Conservation (phyloP, 2,113 vertebrate genomes). For the Dissostichus mawsoni region DNA sequence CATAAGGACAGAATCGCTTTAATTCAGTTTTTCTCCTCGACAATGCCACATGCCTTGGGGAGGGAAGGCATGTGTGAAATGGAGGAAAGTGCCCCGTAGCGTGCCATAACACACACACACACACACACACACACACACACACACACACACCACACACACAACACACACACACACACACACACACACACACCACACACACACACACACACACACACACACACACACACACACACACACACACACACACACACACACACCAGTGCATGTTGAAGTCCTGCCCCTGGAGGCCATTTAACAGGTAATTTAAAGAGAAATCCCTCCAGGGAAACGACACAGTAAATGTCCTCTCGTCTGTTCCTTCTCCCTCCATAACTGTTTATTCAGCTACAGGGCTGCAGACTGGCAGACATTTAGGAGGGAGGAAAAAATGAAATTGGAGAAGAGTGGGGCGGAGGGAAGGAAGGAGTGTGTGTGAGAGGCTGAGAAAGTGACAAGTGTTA, state of each 20-base stretch:
- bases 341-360: slow-evolving; percentile 65
- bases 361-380: slow-evolving; percentile 69
- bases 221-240: slow-evolving; percentile 53
- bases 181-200: slow-evolving; percentile 53
- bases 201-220: slow-evolving; percentile 57
- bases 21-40: slow-evolving; percentile 55
- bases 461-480: slow-evolving; percentile 5
- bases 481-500: slow-evolving; percentile 68
- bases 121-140: slow-evolving; percentile 45
- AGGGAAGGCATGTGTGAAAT: slow-evolving; percentile 77
- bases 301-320: slow-evolving; percentile 82
- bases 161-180: slow-evolving; percentile 44
- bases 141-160: slow-evolving; percentile 39
- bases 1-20: slow-evolving; percentile 77
- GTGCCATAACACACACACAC: slow-evolving; percentile 51
- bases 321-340: slow-evolving; percentile 73
- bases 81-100: slow-evolving; percentile 67
- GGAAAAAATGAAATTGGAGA: slow-evolving; percentile 37
- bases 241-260: slow-evolving; percentile 43
- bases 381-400: slow-evolving; percentile 67
- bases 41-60: slow-evolving; percentile 64
- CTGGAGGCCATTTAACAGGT: slow-evolving; percentile 83
- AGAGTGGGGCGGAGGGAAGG: slow-evolving; percentile 16
- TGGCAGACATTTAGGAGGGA: slow-evolving; percentile 61
- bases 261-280: slow-evolving; percentile 57